Evolutionary conservation across 2,113 vertebrate genomes (phyloP).

Genomic region (Poeciliopsis turrubarensis): DNA sequence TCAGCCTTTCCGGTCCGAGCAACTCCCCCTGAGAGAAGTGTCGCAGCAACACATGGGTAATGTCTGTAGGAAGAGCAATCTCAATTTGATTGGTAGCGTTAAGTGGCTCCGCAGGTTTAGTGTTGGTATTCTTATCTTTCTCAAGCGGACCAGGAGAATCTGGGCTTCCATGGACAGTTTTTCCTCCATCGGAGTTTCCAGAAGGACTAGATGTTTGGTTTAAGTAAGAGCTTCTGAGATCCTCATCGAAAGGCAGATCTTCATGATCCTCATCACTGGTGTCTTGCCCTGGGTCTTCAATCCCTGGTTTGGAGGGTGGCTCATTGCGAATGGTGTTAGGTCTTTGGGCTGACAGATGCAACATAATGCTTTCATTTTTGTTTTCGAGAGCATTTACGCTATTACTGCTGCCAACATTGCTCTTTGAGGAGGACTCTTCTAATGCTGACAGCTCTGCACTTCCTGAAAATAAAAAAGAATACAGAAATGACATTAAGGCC

Average conservation of each 20-base stretch:
- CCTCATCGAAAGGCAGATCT: slow-evolving; percentile 82
- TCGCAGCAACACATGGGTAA: slow-evolving; percentile 77
- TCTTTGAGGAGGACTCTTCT: slow-evolving; percentile 56
- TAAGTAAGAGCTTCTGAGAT: slow-evolving; percentile 51
- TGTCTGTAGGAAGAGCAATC: slow-evolving; percentile 29
- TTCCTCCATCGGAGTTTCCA: slow-evolving; percentile 33
- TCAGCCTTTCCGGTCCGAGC: slow-evolving; percentile 68
- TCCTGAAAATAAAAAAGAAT: slow-evolving; percentile 46
- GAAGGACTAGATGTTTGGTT: slow-evolving; percentile 29
- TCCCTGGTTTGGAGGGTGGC: slow-evolving; percentile 16
- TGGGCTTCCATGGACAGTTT: slow-evolving; percentile 44
- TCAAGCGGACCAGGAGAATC: slow-evolving; percentile 18
- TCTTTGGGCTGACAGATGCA: slow-evolving; percentile 35
- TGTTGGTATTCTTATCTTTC: slow-evolving; percentile 6
- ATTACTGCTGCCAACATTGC: slow-evolving; percentile 37
- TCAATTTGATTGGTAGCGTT: not conserved
- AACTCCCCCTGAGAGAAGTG: slow-evolving; percentile 82
- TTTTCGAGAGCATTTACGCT: slow-evolving; percentile 21
- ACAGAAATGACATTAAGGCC: not conserved
- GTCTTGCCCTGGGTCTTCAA: slow-evolving; percentile 62
- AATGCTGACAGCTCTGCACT: slow-evolving; percentile 59
- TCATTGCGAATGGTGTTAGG: slow-evolving; percentile 46
- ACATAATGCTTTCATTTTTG: slow-evolving; percentile 21
- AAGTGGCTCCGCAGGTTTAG: not conserved
- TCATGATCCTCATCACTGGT: slow-evolving; percentile 84